Percentiles rank a stretch among this genome's conserved stretches.
phyloP scores from a whole-genome alignment of 30 jellyfish, hydroid and myxozoan genomes.

The Hydractinia echinata region DNA sequence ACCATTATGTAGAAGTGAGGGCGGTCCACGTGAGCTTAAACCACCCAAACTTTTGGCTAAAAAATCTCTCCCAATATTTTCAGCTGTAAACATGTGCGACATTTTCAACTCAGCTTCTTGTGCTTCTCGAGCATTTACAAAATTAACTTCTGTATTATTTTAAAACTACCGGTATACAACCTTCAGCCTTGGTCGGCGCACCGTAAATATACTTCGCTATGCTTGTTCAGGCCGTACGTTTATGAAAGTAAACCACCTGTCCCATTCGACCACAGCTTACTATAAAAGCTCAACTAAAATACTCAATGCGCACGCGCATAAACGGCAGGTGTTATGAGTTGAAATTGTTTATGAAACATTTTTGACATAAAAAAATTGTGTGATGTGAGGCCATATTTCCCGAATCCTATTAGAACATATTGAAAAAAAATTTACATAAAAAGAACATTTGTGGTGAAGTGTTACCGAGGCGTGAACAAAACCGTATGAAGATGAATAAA shows the following conservation, averaged over 20 bases:
- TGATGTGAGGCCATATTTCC: slow-evolving; percentile 9
- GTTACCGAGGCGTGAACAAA: too few relatives aligned
- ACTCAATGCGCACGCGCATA: slow-evolving; percentile 32
- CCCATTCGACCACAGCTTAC: slow-evolving; percentile 23
- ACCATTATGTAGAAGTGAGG: slow-evolving; percentile 41
- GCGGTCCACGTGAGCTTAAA: slow-evolving; percentile 29
- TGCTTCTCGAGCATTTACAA: too few relatives aligned
- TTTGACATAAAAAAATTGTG: not conserved
- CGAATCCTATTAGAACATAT: not conserved
- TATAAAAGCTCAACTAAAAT: slow-evolving; percentile 19
- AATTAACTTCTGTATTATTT: too few relatives aligned
- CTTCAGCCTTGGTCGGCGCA: slow-evolving; percentile 14
- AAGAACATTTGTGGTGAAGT: too few relatives aligned
- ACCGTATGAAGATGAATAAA: too few relatives aligned
- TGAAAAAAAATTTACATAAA: not conserved
- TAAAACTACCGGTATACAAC: not conserved
- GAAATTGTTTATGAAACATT: slow-evolving; percentile 17
- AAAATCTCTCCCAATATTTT: slow-evolving; percentile 26
- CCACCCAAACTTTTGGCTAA: slow-evolving; percentile 42
- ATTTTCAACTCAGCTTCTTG: not conserved
- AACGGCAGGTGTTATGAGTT: slow-evolving; percentile 34
- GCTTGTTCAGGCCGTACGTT: slow-evolving; percentile 13
- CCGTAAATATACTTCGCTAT: not conserved
- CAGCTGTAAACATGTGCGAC: slow-evolving; percentile 40
- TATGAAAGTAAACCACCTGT: slow-evolving; percentile 30